These are phyloP conservation scores for Cricetomys ansorgei DNA, from an alignment of 2,113 vertebrate genomes.

Conservation along the genomic window DNA sequence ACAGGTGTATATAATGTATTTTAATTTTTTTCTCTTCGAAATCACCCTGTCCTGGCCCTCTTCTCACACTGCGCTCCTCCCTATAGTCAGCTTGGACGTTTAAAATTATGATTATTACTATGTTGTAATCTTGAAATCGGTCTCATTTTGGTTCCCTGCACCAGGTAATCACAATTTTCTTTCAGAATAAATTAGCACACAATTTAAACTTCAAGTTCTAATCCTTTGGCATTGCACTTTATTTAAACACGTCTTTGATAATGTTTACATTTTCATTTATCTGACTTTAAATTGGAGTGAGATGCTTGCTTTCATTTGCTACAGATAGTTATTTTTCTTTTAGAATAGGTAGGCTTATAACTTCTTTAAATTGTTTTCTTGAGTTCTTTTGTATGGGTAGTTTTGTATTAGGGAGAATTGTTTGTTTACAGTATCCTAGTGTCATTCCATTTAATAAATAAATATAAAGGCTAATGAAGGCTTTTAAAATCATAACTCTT, in stretches of 20 bases:
- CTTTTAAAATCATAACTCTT: neutral
- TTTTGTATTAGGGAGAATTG: neutral
- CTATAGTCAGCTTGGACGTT: neutral
- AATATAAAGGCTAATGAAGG: neutral
- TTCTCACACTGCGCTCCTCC: neutral
- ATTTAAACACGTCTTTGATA: constrained; percentile 15
- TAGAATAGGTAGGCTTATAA: neutral
- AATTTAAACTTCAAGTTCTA: neutral
- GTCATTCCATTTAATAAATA: neutral
- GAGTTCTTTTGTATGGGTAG: neutral
- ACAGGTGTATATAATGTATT: neutral
- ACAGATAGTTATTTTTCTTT: neutral
- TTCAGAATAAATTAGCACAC: neutral
- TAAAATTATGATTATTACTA: neutral
- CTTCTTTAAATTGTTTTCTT: neutral
- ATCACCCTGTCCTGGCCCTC: neutral
- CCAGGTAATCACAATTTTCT: neutral
- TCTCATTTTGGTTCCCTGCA: neutral
- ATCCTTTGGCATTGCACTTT: neutral
- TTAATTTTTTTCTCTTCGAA: neutral
- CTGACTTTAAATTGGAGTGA: neutral
- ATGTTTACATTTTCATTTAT: neutral
- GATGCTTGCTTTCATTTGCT: neutral
- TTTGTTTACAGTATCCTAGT: neutral
- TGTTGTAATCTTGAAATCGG: neutral